phyloP scores from a whole-genome alignment of 2,797 vertebrate species.

The Brotula barbata region DNA sequence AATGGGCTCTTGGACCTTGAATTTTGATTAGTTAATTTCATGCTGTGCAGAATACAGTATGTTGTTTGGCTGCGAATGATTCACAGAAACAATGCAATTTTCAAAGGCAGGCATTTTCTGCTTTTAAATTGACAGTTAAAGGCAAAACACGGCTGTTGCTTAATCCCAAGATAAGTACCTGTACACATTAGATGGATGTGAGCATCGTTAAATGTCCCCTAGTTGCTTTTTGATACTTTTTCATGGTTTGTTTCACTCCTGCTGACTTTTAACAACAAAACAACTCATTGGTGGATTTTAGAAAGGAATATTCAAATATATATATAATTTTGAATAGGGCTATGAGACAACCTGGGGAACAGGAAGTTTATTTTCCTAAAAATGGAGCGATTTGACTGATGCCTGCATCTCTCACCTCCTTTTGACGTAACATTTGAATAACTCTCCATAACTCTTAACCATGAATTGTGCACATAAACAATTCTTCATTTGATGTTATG shows the following conservation, averaged over 20 bases:
- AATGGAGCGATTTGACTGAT: background rate
- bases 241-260: slow-evolving; percentile 30
- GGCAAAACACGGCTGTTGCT: slow-evolving; percentile 47
- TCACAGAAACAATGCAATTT: slow-evolving; percentile 68
- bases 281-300: slow-evolving; percentile 46
- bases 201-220: slow-evolving; percentile 61
- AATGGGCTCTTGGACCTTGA: slow-evolving; percentile 69
- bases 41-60: slow-evolving; percentile 66
- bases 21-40: slow-evolving; percentile 77
- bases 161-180: slow-evolving; percentile 70
- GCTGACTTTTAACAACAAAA: slow-evolving; percentile 51
- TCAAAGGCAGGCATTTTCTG: slow-evolving; percentile 66
- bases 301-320: slow-evolving; percentile 45
- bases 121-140: slow-evolving; percentile 63
- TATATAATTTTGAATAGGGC: slow-evolving; percentile 39
- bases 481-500: slow-evolving; percentile 50
- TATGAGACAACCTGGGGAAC: slow-evolving; percentile 53
- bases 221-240: slow-evolving; percentile 64
- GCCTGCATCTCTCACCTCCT: slow-evolving; percentile 15
- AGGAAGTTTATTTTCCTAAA: slow-evolving; percentile 27
- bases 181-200: slow-evolving; percentile 58
- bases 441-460: slow-evolving; percentile 35
- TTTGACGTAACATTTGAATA: slow-evolving; percentile 35
- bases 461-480: slow-evolving; percentile 40
- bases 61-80: slow-evolving; percentile 55